Conservation (phyloP, 2,113 vertebrate genomes). For the Labeo rohita region DNA sequence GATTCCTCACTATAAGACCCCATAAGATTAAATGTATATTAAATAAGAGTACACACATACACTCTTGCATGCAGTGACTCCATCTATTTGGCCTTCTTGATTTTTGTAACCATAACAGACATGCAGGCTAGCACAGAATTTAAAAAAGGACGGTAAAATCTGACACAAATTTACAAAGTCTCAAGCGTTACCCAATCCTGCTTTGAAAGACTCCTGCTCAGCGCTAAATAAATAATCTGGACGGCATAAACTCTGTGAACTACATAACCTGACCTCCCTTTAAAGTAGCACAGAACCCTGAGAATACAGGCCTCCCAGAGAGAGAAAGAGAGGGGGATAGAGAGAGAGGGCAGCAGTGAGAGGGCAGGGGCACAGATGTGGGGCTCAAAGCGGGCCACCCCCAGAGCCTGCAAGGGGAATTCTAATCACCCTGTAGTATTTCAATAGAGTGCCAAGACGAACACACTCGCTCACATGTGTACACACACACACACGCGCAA, state of each 20-base stretch:
- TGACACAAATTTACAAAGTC: slow-evolving; percentile 43
- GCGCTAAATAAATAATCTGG: slow-evolving; percentile 69
- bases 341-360: slow-evolving; percentile 52
- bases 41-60: slow-evolving; percentile 7
- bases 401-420: slow-evolving; percentile 64
- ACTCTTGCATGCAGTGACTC: slow-evolving; percentile 14
- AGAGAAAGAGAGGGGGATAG: slow-evolving; percentile 29
- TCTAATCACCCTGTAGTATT: slow-evolving; percentile 73
- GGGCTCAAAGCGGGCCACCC: slow-evolving; percentile 64
- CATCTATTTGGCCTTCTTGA: slow-evolving; percentile 24
- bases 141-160: slow-evolving; percentile 4
- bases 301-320: slow-evolving; percentile 61
- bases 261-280: slow-evolving; percentile 62
- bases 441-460: slow-evolving; percentile 78
- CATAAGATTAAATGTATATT: not conserved
- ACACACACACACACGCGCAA: slow-evolving; percentile 46
- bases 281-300: slow-evolving; percentile 65
- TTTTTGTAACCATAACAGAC: slow-evolving; percentile 53
- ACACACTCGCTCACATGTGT: slow-evolving; percentile 52
- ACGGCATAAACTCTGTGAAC: slow-evolving; percentile 68
- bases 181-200: slow-evolving; percentile 65
- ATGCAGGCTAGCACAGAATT: slow-evolving; percentile 37
- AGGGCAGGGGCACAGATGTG: slow-evolving; percentile 49
- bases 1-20: not conserved
- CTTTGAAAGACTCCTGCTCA: slow-evolving; percentile 65